Evolutionary conservation across 2,113 vertebrate genomes (phyloP), one percentile per base, ranked within the genome.

Genomic region (Symphodus melops): DNA sequence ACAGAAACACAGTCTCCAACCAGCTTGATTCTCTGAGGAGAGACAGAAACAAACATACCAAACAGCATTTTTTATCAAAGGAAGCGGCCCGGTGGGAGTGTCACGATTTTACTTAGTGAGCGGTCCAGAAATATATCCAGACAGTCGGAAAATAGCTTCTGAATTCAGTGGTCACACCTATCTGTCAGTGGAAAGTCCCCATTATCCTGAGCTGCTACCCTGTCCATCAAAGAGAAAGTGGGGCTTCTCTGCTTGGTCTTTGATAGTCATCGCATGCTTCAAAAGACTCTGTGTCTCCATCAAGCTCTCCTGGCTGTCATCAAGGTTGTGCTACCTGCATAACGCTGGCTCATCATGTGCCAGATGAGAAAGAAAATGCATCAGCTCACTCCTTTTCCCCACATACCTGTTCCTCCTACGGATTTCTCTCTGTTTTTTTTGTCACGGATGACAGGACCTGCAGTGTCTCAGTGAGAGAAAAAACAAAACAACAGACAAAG

Each of bases 131-230:
- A 61, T 71, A 36, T 44, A 75, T n/a, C 42, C 52, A 56, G 52
- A 12, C 56, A 17, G 49, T n/a, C 68, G 66, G 37, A 51, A 55
- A 75, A 68, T 37, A 21, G 59, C 23, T 44, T 61, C 55, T 52
- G 20, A 72, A 77, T 62, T 59, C 53, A 63, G 42, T 56, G 52
- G 53, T 62, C 70, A 63, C 25, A 76, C 14, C 36, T 58, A 52
- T 75, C 56, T 72, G 65, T 65, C 78, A 60, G 48, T 52, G 71
- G 58, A 75, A 86, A 83, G 48, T 68, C 54, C 57, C 58, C 3
- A 28, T 71, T 49, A 23, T 67, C 23, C 16, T 36, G 49, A 41
- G 25, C 37, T 19, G 36, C 42, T 52, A 25, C 46, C 61, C 59
- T 9, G 63, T 78, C 73, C 66, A 42, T 69, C 75, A 67, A 68